Conservation (phyloP, 2,113 vertebrate genomes). For the Enhydra lutris region DNA sequence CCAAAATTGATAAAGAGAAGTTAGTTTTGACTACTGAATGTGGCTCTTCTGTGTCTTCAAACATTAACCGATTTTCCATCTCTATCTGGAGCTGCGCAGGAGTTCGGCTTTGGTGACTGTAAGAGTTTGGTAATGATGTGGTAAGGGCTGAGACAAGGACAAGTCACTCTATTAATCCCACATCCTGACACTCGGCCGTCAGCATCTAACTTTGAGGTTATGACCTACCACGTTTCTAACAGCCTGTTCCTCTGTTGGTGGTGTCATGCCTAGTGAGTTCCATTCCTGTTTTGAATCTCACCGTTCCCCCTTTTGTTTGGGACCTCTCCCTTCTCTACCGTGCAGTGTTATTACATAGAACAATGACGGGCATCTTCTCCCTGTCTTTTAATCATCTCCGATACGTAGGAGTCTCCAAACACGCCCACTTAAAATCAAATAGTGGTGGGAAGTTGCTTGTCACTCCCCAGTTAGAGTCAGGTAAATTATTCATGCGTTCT, state of each 20-base stretch:
- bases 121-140: background rate
- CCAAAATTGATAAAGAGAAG: too few species aligned
- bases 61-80: too few species aligned
- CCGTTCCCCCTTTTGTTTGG: background rate
- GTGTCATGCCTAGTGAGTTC: background rate
- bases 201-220: background rate
- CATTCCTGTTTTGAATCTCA: too few species aligned
- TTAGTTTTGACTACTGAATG: fast-evolving
- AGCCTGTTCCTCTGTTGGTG: background rate
- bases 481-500: background rate
- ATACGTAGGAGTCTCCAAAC: background rate
- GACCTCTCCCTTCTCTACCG: background rate
- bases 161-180: background rate
- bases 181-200: background rate
- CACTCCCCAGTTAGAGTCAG: background rate
- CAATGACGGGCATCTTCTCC: background rate
- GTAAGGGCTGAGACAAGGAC: background rate
- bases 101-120: background rate
- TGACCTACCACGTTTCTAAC: background rate
- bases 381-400: background rate
- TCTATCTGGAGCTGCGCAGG: background rate
- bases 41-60: background rate
- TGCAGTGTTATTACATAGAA: background rate
- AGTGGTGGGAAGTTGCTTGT: background rate
- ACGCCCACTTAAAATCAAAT: background rate